phyloP scores from a whole-genome alignment of 2,888 invertebrate genomes.

The Cosmorhoe ocellata region DNA sequence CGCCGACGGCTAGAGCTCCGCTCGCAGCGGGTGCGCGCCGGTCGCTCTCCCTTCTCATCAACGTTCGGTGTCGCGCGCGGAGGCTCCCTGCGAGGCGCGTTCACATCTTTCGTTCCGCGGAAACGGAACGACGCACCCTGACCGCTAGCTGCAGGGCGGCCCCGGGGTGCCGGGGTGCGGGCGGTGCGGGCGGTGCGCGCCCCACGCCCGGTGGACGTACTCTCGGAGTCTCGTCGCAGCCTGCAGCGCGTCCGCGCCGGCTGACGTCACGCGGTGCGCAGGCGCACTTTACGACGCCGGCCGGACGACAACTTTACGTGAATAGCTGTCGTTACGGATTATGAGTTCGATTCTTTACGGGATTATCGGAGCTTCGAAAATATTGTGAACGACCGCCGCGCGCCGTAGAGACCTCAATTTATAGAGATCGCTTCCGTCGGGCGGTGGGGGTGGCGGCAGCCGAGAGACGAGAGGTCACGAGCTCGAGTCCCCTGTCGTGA shows the following conservation, averaged over 20 bases:
- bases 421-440: slow-evolving; percentile 10
- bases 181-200: too few relatives aligned
- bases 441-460: slow-evolving; percentile 3
- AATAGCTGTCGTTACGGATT: slow-evolving; percentile 11
- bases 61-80: too few relatives aligned
- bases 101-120: slow-evolving; percentile 11
- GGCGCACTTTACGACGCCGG: slow-evolving; percentile 8
- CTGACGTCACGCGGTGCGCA: too few relatives aligned
- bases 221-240: too few relatives aligned
- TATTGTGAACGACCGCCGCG: slow-evolving; percentile 14
- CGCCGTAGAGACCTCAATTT: slow-evolving; percentile 14
- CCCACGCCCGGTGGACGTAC: too few relatives aligned
- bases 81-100: slow-evolving; percentile 10
- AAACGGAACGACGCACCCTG: too few relatives aligned
- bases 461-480: background rate
- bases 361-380: slow-evolving; percentile 7
- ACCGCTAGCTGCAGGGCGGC: too few relatives aligned
- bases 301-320: slow-evolving; percentile 13
- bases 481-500: background rate
- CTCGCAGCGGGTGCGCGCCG: too few relatives aligned
- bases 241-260: slow-evolving; percentile 3
- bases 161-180: too few relatives aligned
- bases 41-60: too few relatives aligned
- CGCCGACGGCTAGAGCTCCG: too few relatives aligned
- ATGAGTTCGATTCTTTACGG: slow-evolving; percentile 10